Evolutionary conservation across 1,140 invertebrate genomes (phyloP).

Genomic region (Olivierus martensii): DNA sequence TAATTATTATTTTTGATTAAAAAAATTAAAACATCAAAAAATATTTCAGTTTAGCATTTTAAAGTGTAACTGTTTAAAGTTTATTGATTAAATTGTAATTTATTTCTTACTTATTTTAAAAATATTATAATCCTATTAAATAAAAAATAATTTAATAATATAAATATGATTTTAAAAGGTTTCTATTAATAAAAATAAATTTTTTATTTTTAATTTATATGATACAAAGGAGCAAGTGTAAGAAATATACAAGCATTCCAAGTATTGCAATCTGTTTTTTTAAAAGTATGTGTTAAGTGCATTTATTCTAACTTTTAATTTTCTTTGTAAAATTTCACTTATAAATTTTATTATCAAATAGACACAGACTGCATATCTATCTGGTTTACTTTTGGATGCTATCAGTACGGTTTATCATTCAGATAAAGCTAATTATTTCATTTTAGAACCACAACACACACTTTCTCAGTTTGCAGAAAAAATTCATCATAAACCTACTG

Average conservation of each 20-base stretch:
- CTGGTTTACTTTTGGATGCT: slow-evolving; percentile 82
- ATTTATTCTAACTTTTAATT: neutral
- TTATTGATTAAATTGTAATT: no score
- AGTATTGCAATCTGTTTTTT: slow-evolving; percentile 84
- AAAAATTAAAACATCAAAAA: no score
- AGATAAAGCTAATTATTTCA: slow-evolving; percentile 97
- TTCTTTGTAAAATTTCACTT: neutral
- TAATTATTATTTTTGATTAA: no score
- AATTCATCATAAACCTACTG: slow-evolving; percentile 72
- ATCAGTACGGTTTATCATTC: slow-evolving; percentile 94
- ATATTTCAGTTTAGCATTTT: no score
- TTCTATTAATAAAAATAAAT: neutral
- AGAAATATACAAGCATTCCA: slow-evolving; percentile 91
- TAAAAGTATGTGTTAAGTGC: slow-evolving; percentile 47
- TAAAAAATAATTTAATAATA: no score
- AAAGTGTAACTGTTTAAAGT: no score
- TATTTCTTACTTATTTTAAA: no score
- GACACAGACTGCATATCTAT: slow-evolving; percentile 50
- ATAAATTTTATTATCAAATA: slow-evolving; percentile 33
- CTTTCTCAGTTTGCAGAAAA: slow-evolving; percentile 91
- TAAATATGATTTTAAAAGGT: no score
- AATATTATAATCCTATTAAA: no score
- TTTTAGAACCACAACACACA: slow-evolving; percentile 89
- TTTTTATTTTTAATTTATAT: neutral
- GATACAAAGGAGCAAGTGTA: slow-evolving; percentile 27